phyloP scores from a whole-genome alignment of 1,140 invertebrate genomes.

The Camponotus pennsylvanicus region DNA sequence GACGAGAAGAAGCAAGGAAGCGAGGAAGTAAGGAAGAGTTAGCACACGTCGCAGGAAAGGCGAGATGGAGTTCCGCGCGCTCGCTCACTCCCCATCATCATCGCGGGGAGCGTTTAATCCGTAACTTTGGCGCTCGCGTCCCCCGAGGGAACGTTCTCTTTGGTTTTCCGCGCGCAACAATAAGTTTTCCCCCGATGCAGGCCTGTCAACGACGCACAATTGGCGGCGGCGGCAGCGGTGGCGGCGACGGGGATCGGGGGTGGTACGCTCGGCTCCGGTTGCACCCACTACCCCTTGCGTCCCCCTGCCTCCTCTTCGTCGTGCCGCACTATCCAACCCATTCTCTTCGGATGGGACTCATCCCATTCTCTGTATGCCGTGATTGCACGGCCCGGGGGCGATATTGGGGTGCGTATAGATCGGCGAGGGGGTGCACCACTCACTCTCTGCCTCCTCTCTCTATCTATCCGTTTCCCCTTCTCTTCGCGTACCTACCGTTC shows the following conservation, averaged over 20 bases:
- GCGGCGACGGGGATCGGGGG: slow-evolving; percentile 48
- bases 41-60: slow-evolving; percentile 21
- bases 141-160: slow-evolving; percentile 79
- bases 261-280: slow-evolving; percentile 56
- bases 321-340: slow-evolving; percentile 78
- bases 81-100: slow-evolving; percentile 51
- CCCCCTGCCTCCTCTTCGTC: slow-evolving; percentile 33
- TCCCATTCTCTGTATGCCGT: slow-evolving; percentile 84
- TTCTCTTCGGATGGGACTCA: slow-evolving; percentile 77
- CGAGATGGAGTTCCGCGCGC: slow-evolving; percentile 34
- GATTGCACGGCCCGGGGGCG: slow-evolving; percentile 84
- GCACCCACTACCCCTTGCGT: slow-evolving; percentile 44
- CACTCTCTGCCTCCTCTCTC: slow-evolving; percentile 57
- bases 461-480: slow-evolving; percentile 16
- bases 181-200: slow-evolving; percentile 80
- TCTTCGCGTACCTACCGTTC: slow-evolving; percentile 65
- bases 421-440: slow-evolving; percentile 69
- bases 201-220: slow-evolving; percentile 84
- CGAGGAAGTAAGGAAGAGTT: slow-evolving; percentile 34
- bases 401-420: slow-evolving; percentile 82
- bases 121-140: slow-evolving; percentile 76
- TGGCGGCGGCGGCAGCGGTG: slow-evolving; percentile 82
- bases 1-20: slow-evolving; percentile 52
- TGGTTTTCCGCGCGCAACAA: slow-evolving; percentile 83
- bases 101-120: slow-evolving; percentile 78